Base-by-base conservation (phyloP, 2,888 invertebrate species). In the Labia minor region DNA sequence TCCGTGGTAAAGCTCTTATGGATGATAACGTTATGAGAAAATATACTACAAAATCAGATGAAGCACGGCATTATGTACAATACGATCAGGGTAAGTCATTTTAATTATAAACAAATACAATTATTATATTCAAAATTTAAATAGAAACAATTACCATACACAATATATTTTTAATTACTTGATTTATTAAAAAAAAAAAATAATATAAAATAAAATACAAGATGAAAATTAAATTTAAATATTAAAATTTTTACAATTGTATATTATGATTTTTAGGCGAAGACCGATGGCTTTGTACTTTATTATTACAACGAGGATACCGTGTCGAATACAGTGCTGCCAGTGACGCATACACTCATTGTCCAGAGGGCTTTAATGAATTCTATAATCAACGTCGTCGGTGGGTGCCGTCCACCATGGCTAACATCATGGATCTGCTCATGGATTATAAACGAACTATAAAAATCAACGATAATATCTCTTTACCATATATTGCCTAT, bases 371-470 rank as follows among this genome's bases (percentile, higher is more conserved):
- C 18, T 96, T 96, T 77, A 86, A 87, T 71, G 95, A 95, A 77
- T 96, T 97, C 79, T 97, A 88, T 79, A 93, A 94, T 78, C 96
- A 96, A 77, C 84, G 96, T 14, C 84, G 96, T 14, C 85, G 96
- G 49, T 97, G 96, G 96, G 92, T 95, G 69, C 95, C 96, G 0
- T 96, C 96, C 1, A 97, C 96, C 0, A 90, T 95, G 77, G 95
- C 95, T 33, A 97, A 97, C 76, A 94, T 96, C 72, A 81, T 95
- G 71, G 96, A 97, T 78, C 81, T 97, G 68, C 80, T 95, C 0
- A 81, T 82, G 10, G 89, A 92, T 75, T 87, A 89, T 70, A 86
- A 88, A 72, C 82, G 85, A 69, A 92, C 93, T 1, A 86, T 94
- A 19, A 81, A 84, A 74, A 83, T 88, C 65, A 97, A 97, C 75